These are phyloP conservation scores for Ischnus inquisitorius DNA, from an alignment of 2,888 invertebrate genomes.

Conservation along the genomic window DNA sequence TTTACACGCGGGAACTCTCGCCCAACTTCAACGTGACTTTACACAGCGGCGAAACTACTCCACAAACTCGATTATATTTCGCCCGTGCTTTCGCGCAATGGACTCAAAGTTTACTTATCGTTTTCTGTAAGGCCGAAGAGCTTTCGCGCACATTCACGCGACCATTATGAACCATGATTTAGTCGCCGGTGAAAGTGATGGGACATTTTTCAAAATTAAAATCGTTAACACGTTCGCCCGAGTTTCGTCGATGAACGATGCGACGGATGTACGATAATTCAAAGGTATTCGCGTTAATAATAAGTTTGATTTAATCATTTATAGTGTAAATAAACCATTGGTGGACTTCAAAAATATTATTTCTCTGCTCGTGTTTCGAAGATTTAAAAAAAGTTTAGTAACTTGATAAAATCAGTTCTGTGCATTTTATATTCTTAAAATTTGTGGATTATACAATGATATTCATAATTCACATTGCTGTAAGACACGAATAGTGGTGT, in stretches of 20 bases:
- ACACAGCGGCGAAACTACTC: background rate
- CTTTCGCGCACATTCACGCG: background rate
- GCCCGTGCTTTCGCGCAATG: background rate
- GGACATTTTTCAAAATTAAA: slow-evolving; percentile 1
- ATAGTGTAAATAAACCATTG: no score
- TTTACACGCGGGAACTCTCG: slow-evolving; percentile 30
- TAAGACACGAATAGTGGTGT: no score
- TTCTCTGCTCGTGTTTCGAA: no score
- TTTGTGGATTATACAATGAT: no score
- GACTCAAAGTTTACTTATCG: slow-evolving; percentile 16
- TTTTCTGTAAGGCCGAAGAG: slow-evolving; percentile 1
- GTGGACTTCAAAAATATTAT: no score
- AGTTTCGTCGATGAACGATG: background rate
- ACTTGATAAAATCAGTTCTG: no score
- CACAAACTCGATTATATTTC: slow-evolving; percentile 42
- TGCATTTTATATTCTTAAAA: no score
- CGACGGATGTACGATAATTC: no score
- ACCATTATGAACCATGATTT: background rate
- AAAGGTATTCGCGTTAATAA: no score
- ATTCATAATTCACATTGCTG: no score
- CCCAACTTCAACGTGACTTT: slow-evolving; percentile 14
- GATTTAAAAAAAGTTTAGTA: no score
- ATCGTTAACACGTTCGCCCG: background rate
- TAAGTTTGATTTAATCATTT: no score
- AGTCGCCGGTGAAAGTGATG: background rate